Conservation (phyloP, 2,113 vertebrate genomes). For the Ceyx cyanopectus region DNA sequence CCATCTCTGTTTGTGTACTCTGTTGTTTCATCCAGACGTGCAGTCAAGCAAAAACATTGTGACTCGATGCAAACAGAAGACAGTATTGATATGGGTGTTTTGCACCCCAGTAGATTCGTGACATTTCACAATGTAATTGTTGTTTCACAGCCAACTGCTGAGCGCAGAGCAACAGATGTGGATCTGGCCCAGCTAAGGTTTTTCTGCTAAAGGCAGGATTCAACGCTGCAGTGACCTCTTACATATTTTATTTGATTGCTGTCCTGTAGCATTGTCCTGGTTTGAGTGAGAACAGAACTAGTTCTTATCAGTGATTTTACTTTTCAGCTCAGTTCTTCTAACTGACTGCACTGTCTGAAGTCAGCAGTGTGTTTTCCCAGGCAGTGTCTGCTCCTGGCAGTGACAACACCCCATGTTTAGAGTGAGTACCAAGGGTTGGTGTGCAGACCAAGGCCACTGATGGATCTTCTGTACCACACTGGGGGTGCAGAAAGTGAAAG, state of each 20-base stretch:
- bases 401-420: too few relatives aligned
- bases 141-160: not conserved
- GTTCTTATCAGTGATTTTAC: too few relatives aligned
- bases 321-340: too few relatives aligned
- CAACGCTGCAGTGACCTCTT: not conserved
- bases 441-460: too few relatives aligned
- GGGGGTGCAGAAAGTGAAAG: too few relatives aligned
- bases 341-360: too few relatives aligned
- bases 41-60: conserved; percentile 14
- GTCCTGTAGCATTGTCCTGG: not conserved
- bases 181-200: not conserved
- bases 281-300: too few relatives aligned
- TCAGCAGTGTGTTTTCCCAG: too few relatives aligned
- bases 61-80: conserved; percentile 22
- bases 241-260: not conserved
- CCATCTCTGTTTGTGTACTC: not conserved
- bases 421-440: too few relatives aligned
- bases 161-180: accelerated
- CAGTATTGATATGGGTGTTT: not conserved
- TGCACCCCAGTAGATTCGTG: not conserved
- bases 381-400: too few relatives aligned
- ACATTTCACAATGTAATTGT: conserved; percentile 18
- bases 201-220: not conserved
- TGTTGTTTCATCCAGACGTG: conserved; percentile 5
- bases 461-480: too few relatives aligned